Conservation (phyloP, 92 coral and sea anemone species). For the Epizoanthus scotinus region DNA sequence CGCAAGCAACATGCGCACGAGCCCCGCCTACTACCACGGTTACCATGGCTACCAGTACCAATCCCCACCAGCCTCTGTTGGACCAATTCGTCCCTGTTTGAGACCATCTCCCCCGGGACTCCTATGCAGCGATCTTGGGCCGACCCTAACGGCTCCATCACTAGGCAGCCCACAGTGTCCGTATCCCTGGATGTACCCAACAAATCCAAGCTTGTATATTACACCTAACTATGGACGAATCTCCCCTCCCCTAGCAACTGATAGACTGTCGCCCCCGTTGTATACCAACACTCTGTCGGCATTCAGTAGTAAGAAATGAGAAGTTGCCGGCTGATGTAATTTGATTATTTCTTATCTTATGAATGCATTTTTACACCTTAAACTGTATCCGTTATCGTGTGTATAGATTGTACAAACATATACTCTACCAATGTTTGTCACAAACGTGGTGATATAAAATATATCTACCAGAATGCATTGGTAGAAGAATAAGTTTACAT, state of each 20-base stretch:
- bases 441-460: no score
- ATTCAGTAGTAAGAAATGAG: neutral
- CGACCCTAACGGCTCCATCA: neutral
- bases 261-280: neutral
- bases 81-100: conserved; percentile 13
- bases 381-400: no score
- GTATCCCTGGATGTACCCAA: conserved; percentile 8
- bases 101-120: conserved; percentile 30
- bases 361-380: no score
- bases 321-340: no score
- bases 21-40: conserved; percentile 3
- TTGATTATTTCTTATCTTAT: no score
- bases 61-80: neutral
- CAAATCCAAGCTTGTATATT: neutral
- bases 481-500: no score
- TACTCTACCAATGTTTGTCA: no score
- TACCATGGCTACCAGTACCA: conserved; percentile 15
- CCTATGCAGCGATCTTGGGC: neutral
- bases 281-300: neutral
- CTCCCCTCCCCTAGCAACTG: conserved; percentile 8
- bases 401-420: no score
- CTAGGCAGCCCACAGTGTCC: conserved; percentile 14
- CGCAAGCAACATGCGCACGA: neutral
- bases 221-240: conserved; percentile 18
- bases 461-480: no score